Evolutionary conservation across 2,888 invertebrate species (phyloP).

Genomic region (Drosophila meridionalis): DNA sequence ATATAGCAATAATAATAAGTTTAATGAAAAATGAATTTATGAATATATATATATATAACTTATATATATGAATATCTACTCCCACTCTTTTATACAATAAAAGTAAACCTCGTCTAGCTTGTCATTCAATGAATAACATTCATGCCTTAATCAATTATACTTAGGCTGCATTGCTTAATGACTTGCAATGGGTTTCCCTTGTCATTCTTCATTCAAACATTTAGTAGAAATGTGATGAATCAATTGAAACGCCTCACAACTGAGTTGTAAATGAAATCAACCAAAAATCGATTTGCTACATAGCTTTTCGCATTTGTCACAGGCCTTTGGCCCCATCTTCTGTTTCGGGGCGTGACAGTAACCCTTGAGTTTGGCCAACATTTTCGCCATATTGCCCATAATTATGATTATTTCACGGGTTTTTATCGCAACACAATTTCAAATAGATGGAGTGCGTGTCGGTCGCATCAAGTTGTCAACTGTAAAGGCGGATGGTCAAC

Average conservation of each 20-base stretch:
- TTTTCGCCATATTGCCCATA: conserved; percentile 33
- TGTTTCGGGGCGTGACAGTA: conserved; percentile 2
- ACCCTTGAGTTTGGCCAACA: conserved; percentile 28
- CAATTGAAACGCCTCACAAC: conserved; percentile 17
- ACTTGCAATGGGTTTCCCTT: background rate
- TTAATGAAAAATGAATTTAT: too few relatives aligned
- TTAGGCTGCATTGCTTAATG: conserved; percentile 2
- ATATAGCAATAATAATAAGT: too few relatives aligned
- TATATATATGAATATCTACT: too few relatives aligned
- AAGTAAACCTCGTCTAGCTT: too few relatives aligned
- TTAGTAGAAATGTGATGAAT: conserved; percentile 17
- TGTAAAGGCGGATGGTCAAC: conserved; percentile 38
- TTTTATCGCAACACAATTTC: conserved; percentile 37
- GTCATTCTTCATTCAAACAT: background rate
- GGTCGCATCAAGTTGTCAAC: conserved; percentile 55
- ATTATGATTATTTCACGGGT: conserved; percentile 60
- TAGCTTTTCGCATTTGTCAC: conserved; percentile 32
- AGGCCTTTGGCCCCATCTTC: background rate
- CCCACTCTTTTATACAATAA: too few relatives aligned
- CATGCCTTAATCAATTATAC: conserved; percentile 1
- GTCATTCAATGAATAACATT: background rate
- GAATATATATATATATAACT: too few relatives aligned
- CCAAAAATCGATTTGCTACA: conserved; percentile 18
- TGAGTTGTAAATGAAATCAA: conserved; percentile 12
- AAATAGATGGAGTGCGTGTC: conserved; percentile 37